These are phyloP conservation scores for Sebastes dallii DNA, from an alignment of 2,797 vertebrate genomes.

Conservation along the genomic window DNA sequence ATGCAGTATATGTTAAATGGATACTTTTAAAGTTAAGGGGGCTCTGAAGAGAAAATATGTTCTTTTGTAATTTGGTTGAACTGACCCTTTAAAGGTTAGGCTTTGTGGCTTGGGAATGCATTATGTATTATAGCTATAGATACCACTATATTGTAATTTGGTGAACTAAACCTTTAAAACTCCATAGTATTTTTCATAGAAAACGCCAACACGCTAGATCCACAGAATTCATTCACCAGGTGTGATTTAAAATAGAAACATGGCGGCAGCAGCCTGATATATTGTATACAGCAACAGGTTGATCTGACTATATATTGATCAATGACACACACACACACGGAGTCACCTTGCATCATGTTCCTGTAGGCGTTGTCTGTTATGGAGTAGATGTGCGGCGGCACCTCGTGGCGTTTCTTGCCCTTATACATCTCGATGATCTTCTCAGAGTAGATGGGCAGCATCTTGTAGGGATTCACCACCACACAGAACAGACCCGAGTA, in stretches of 20 bases:
- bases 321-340: background rate
- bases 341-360: slow-evolving; percentile 97
- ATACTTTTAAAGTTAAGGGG: too few relatives aligned
- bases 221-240: background rate
- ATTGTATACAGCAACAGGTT: background rate
- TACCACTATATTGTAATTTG: background rate
- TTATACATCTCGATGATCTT: slow-evolving; percentile 99
- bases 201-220: too few relatives aligned
- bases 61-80: too few relatives aligned
- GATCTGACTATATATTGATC: background rate
- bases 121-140: too few relatives aligned
- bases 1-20: background rate
- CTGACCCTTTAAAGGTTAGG: too few relatives aligned
- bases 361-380: slow-evolving; percentile 97
- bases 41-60: too few relatives aligned
- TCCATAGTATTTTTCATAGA: background rate
- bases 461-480: slow-evolving; percentile 97
- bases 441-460: slow-evolving; percentile 96
- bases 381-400: slow-evolving; percentile 97
- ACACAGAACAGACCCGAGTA: slow-evolving; percentile 98
- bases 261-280: background rate
- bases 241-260: background rate
- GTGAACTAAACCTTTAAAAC: background rate
- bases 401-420: slow-evolving; percentile 97
- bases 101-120: accelerated